These are phyloP conservation scores for Nipponacmea schrenckii DNA, from an alignment of 2,888 invertebrate genomes.

Conservation along the genomic window DNA sequence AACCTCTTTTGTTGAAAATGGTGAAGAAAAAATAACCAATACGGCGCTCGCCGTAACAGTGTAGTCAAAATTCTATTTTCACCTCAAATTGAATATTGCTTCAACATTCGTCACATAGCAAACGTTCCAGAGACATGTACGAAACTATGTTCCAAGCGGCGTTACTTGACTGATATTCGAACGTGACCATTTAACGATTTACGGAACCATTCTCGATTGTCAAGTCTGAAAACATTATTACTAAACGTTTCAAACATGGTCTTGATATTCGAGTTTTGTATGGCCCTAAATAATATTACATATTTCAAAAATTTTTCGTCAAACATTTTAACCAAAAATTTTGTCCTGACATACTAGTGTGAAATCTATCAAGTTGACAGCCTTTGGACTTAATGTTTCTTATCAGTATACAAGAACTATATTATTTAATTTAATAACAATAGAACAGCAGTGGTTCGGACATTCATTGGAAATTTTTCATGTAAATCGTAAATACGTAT, in stretches of 20 bases:
- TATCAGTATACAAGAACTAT: no score
- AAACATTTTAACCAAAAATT: background rate
- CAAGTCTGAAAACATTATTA: background rate
- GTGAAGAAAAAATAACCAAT: background rate
- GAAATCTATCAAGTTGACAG: background rate
- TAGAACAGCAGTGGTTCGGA: no score
- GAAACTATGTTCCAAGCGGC: background rate
- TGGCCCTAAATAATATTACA: background rate
- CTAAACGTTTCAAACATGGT: background rate
- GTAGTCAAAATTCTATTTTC: background rate
- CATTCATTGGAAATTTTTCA: no score
- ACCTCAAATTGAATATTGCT: no score
- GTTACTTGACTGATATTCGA: background rate
- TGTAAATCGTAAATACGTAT: no score
- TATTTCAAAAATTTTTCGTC: background rate
- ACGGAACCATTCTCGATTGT: background rate
- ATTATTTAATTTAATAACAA: no score
- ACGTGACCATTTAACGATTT: background rate
- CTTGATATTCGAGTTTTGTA: background rate
- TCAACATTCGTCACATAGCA: background rate
- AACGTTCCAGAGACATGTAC: background rate
- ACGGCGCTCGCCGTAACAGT: conserved; percentile 3
- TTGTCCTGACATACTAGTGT: background rate
- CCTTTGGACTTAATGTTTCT: no score
- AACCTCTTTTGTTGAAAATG: background rate